Evolutionary conservation across 2,888 invertebrate genomes (phyloP).

Genomic region (Synanthedon myopaeformis): DNA sequence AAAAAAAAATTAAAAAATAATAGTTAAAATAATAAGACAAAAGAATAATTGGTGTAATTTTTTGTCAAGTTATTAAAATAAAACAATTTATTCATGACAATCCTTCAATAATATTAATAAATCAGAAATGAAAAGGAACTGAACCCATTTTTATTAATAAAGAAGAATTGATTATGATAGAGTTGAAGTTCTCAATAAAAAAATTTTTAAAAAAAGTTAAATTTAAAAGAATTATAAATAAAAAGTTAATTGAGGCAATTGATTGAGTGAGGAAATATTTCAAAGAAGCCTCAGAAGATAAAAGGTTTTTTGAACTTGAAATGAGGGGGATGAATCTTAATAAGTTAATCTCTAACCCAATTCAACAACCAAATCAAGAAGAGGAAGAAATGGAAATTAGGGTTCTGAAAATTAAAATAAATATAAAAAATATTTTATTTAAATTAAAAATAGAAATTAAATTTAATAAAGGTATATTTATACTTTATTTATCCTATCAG

Average conservation of each 20-base stretch:
- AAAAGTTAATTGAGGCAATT: constrained; percentile 66
- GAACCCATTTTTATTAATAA: constrained; percentile 70
- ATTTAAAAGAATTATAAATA: constrained; percentile 58
- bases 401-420: constrained; percentile 65
- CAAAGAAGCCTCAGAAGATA: constrained; percentile 66
- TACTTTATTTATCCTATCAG: constrained; percentile 58
- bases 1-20: constrained; percentile 47
- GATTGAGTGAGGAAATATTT: constrained; percentile 74
- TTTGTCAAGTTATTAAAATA: constrained; percentile 74
- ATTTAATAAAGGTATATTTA: constrained; percentile 68
- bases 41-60: constrained; percentile 72
- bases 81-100: constrained; percentile 68
- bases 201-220: constrained; percentile 17
- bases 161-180: constrained; percentile 42
- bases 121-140: constrained; percentile 72
- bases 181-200: constrained; percentile 20
- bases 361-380: constrained; percentile 63
- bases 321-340: constrained; percentile 72
- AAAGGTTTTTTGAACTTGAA: constrained; percentile 54
- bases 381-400: constrained; percentile 46
- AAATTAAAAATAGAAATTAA: constrained; percentile 58
- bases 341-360: constrained; percentile 74
- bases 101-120: constrained; percentile 70
- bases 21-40: constrained; percentile 55
- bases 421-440: constrained; percentile 61